Base-by-base conservation (phyloP, 2,113 vertebrate genomes). In the Syngnathus scovelli region DNA sequence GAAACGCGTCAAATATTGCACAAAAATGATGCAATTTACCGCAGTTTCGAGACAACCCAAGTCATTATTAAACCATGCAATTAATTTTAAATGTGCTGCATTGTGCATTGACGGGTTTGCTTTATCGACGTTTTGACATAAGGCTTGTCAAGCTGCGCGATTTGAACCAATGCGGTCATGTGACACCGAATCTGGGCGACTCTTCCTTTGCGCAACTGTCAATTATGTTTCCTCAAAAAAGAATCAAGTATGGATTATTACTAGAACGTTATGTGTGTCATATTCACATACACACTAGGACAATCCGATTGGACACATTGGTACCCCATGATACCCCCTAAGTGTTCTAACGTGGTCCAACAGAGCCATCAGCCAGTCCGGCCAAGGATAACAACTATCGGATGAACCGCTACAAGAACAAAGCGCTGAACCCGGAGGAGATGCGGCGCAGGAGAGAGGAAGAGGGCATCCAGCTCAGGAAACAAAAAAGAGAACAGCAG, bases 341-440 rank as follows among this genome's bases (percentile, higher is more conserved):
- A 62, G 12, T 44, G 46, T 66, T 19, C 61, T 19, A 58, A 4
- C 6, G 23, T 69, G 44, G 6, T 59, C 60, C 33, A 21, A 0
- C 86, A 98, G 96, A 99, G 80, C 94, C 94, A 74, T 93, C 95
- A 91, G 92, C 94, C 58, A 98, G 96, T 90, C 96, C 96, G 89
- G 92, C 48, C 81, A 98, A 92, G 90, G 94, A 98, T 76, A 98
- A 95, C 90, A 98, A 95, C 90, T 96, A 93, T 80, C 92, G 97
- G 90, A 99, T 99, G 96, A 99, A 96, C 89, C 95, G 96, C 74
- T 99, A 98, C 87, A 99, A 99, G 92, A 99, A 99, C 91, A 99
- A 99, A 90, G 97, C 96, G 36, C 91, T 98, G 43, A 99, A 99
- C 39, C 92, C 95, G 1, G 96, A 99, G 59, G 97, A 99, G 79